These are phyloP conservation scores for Brachylomia viminalis DNA, from an alignment of 2,888 invertebrate genomes.

Conservation along the genomic window DNA sequence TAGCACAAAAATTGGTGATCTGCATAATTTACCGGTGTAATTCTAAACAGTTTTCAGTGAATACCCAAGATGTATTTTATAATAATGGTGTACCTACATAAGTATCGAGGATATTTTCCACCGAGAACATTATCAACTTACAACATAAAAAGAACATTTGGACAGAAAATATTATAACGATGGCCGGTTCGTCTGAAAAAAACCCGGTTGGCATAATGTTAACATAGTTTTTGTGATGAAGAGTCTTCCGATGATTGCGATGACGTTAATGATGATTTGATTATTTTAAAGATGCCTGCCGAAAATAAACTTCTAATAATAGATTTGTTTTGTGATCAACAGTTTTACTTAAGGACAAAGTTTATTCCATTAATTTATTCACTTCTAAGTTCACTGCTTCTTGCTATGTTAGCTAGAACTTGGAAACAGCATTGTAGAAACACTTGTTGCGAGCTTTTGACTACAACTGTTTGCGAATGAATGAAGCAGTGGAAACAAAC, in stretches of 20 bases:
- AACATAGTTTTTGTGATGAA: conserved; percentile 17
- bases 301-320: conserved; percentile 18
- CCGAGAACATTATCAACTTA: background rate
- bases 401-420: no score
- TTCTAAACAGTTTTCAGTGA: background rate
- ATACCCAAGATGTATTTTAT: background rate
- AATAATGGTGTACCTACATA: background rate
- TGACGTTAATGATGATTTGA: conserved; percentile 8
- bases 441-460: background rate
- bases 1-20: background rate
- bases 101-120: background rate
- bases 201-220: conserved; percentile 2
- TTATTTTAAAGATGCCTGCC: conserved; percentile 7
- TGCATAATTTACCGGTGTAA: background rate
- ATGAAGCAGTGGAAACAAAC: background rate
- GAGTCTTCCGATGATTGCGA: background rate
- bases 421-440: background rate
- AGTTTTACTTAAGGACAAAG: background rate
- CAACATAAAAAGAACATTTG: conserved; percentile 37
- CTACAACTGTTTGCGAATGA: background rate
- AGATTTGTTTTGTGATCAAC: background rate
- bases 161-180: conserved; percentile 15
- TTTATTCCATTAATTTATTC: background rate
- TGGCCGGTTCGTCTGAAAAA: conserved; percentile 12
- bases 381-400: background rate